A percentile compares a stretch with the other conserved stretches of the same genome.
phyloP scores from a whole-genome alignment of 1,140 invertebrate species.

The Microvelia longipes region DNA sequence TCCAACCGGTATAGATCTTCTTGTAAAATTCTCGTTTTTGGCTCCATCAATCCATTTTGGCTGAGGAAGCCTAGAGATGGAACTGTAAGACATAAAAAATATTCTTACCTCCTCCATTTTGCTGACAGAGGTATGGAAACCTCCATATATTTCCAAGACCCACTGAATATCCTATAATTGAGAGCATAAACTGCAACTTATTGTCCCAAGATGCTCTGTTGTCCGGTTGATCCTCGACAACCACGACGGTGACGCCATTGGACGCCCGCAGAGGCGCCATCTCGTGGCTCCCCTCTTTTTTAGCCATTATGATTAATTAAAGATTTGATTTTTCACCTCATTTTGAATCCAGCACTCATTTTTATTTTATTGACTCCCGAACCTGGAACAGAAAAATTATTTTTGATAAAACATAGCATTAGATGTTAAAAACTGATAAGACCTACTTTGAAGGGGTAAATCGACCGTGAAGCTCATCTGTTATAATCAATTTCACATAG shows the following conservation, averaged over 20 bases:
- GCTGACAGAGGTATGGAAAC: slow-evolving; percentile 86
- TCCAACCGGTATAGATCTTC: too few relatives aligned
- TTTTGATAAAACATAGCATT: too few relatives aligned
- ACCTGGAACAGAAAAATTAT: background rate
- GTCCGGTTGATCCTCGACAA: slow-evolving; percentile 39
- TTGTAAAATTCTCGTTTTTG: too few relatives aligned
- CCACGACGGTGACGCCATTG: slow-evolving; percentile 25
- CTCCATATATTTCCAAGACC: slow-evolving; percentile 57
- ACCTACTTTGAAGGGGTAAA: too few relatives aligned
- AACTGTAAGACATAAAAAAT: too few relatives aligned
- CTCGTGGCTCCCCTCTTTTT: slow-evolving; percentile 48
- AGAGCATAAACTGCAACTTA: slow-evolving; percentile 72
- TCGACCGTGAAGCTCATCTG: too few relatives aligned
- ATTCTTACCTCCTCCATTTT: slow-evolving; percentile 82
- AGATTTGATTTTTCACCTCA: slow-evolving; percentile 35
- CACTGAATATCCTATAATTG: slow-evolving; percentile 78
- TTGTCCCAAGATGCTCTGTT: slow-evolving; percentile 50
- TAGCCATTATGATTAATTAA: slow-evolving; percentile 20
- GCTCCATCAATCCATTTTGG: too few relatives aligned
- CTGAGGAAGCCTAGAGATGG: too few relatives aligned
- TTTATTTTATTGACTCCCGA: background rate
- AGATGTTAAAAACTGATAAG: too few relatives aligned
- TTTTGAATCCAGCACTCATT: background rate
- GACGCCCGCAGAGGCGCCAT: slow-evolving; percentile 51
- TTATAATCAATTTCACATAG: too few relatives aligned